phyloP scores from a whole-genome alignment of 2,888 invertebrate species.

The Trichogramma dendrolimi region DNA sequence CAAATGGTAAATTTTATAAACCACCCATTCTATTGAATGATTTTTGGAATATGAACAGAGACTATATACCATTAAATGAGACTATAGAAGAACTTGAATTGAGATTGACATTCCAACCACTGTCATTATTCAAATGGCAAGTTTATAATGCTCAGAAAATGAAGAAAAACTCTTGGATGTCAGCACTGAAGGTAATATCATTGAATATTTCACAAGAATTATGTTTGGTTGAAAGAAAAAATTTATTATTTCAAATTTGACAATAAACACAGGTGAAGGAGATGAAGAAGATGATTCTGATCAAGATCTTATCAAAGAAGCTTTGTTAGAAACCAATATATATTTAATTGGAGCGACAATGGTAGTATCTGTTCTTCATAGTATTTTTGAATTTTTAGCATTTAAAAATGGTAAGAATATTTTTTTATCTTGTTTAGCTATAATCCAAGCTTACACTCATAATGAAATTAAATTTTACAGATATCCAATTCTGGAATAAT shows the following conservation, averaged over 20 bases:
- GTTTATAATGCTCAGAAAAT: conserved; percentile 94
- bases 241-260: conserved; percentile 3
- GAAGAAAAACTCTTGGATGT: conserved; percentile 73
- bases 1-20: conserved; percentile 81
- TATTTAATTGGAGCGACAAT: conserved; percentile 89
- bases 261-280: conserved; percentile 50
- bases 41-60: conserved; percentile 97
- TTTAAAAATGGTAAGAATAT: conserved; percentile 84
- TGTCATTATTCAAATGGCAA: conserved; percentile 97
- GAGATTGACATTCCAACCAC: conserved; percentile 76
- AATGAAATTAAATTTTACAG: conserved; percentile 47
- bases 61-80: conserved; percentile 87
- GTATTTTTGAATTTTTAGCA: conserved; percentile 95
- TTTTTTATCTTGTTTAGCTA: neutral
- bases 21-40: conserved; percentile 94
- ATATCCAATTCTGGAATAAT: conserved; percentile 99
- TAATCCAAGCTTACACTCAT: neutral
- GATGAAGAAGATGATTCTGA: conserved; percentile 81
- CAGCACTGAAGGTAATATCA: conserved; percentile 42
- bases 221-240: neutral
- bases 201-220: neutral
- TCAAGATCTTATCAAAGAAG: conserved; percentile 87
- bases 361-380: conserved; percentile 89
- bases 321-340: conserved; percentile 93
- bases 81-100: conserved; percentile 71